Evolutionary conservation across 1,140 invertebrate species (phyloP), one percentile per base, ranked within the genome.

Genomic region (Belonocnema kinseyi): DNA sequence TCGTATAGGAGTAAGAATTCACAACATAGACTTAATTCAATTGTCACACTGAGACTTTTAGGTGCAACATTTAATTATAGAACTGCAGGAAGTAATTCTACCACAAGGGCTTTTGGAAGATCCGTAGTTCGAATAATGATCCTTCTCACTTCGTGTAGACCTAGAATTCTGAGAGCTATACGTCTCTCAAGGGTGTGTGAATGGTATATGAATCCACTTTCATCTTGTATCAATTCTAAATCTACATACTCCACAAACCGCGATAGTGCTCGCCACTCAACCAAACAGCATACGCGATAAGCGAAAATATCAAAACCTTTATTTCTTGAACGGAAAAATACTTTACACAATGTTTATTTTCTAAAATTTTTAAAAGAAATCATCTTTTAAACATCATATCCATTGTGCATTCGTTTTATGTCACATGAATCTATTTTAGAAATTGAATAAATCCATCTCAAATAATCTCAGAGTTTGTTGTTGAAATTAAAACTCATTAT

Each of bases 91-190:
- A 21, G 58, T 66, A 13, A 66, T 66, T 66, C 33, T 26, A 66
- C 58, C 58, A 14, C 58, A 66, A 66, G 58, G 58, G 58, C 58
- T 66, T 66, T 66, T 26, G 58, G 21, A 61, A 61, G 56, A 61
- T 61, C 21, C 33, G 56, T 26, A 61, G 21, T 61, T 61, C 56
- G 21, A 61, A 61, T 61, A 8, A 46, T 46, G 40, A 66, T 26
- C 58, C 58, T 5, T 33, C 26, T 16, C 58, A 16, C 26, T 21
- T 40, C 12, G 19, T 61, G 0, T 33, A 0, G 58, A 14, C 58
- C 10, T 66, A 26, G 16, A 26, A 66, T 26, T 33, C 16, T 66
- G 12, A 66, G 58, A 33, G 21, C 56, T 21, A 0, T 14, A 26
- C 26, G 58, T 33, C 21, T 26, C 26, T 33, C 16, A 66, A 12